phyloP scores from a whole-genome alignment of 2,113 vertebrate species.

The Chionis minor region DNA sequence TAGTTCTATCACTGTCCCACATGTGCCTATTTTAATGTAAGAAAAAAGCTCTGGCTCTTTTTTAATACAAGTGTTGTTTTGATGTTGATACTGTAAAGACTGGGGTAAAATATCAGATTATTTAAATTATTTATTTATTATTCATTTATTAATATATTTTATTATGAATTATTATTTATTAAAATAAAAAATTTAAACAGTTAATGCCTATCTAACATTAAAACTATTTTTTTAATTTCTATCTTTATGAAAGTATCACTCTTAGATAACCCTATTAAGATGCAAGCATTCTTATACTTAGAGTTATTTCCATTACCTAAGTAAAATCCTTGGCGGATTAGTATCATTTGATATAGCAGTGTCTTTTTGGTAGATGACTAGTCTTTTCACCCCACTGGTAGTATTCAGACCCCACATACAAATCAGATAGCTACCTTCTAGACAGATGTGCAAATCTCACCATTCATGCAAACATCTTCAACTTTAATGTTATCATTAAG shows the following conservation, averaged over 20 bases:
- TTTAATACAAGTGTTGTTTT: neutral
- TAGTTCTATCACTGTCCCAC: neutral
- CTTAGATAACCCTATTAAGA: neutral
- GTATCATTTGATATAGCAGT: neutral
- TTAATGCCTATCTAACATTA: neutral
- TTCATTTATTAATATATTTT: too few species aligned
- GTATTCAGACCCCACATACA: neutral
- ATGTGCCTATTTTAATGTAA: neutral
- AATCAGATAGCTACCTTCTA: neutral
- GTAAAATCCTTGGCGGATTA: neutral
- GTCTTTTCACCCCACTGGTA: neutral
- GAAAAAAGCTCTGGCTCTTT: neutral
- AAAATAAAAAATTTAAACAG: neutral
- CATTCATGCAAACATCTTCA: neutral
- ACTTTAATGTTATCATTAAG: neutral
- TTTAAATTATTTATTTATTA: too few species aligned
- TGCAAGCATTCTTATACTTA: neutral
- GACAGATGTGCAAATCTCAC: neutral
- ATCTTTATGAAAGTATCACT: neutral
- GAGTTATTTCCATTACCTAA: neutral
- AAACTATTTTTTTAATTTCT: neutral
- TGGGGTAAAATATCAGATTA: neutral
- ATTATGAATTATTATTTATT: too few species aligned
- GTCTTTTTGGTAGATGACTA: neutral
- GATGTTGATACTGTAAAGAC: neutral